Percentiles rank a stretch among this genome's conserved stretches.
Conservation (phyloP, 2,113 vertebrate species). For the Paramormyrops kingsleyae region DNA sequence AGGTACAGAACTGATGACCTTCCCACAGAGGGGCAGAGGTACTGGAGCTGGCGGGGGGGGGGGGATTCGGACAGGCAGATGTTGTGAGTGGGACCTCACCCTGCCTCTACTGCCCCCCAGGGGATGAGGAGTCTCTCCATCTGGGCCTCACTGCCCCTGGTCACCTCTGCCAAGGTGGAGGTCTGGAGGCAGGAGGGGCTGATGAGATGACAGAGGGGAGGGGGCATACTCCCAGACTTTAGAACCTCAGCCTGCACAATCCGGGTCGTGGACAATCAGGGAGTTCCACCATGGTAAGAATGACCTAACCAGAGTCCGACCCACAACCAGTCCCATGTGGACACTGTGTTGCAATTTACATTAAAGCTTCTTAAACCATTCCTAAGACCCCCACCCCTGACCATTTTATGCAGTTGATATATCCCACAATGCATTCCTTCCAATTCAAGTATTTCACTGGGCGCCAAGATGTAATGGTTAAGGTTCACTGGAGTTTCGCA, state of each 20-base stretch:
- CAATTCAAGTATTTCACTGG: neutral
- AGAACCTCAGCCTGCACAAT: neutral
- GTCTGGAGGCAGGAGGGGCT: neutral
- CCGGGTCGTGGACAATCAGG: neutral
- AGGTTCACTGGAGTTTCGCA: neutral
- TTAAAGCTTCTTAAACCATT: neutral
- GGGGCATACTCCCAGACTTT: neutral
- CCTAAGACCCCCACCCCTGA: neutral
- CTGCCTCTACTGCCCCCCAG: neutral
- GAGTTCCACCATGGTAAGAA: neutral
- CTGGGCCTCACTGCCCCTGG: neutral
- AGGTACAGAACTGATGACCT: neutral
- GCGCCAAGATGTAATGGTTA: neutral
- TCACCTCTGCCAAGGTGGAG: neutral
- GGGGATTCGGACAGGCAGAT: neutral
- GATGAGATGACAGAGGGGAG: neutral
- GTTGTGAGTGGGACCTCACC: neutral
- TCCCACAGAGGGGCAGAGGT: neutral
- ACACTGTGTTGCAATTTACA: neutral
- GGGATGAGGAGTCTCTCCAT: neutral
- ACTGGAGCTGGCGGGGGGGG: neutral
- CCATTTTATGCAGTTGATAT: neutral
- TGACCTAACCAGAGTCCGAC: neutral
- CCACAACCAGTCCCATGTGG: neutral
- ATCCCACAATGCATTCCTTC: neutral